Evolutionary conservation across 2,113 vertebrate species (phyloP), one percentile per base, ranked within the genome.

Genomic region (Sclerurus mexicanus): DNA sequence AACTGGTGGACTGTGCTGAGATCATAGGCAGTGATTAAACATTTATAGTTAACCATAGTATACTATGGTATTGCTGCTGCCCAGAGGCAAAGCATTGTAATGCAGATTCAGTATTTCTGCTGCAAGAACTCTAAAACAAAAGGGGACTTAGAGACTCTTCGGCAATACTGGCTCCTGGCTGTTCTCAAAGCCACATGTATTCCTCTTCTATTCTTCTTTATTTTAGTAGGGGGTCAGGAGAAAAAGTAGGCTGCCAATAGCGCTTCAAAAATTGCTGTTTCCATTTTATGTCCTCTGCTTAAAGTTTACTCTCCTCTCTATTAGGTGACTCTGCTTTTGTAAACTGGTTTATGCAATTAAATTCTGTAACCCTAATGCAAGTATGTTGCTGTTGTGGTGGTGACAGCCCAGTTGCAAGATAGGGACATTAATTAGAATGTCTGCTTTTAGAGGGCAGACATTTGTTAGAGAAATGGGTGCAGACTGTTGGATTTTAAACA

Each of bases 271-370:
- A 5, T 52, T 77, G 23, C 74, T 84, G 47, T 89, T 93, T 88
- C 80, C 67, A 69, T 56, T 8, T 4, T 55, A 35, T 90, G 85
- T 84, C 83, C 80, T 87, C 84, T 91, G 69, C 44, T 79, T 88
- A 46, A 93, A 49, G 42, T 84, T 84, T 77, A 31, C 11, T 87
- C 59, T 67, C 17, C 4, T 86, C 27, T 85, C 22, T 58, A 52
- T 90, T 91, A 93, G 46, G 59, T 94, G 96, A 82, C 85, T 93
- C 79, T 88, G 83, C 75, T 97, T 88, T 97, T 82, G 53, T 94
- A 96, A 96, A 95, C 91, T 95, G 83, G 37, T 94, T 97, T 92
- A 93, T 85, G 66, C 64, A 96, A 95, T 98, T 97, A 96, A 97
- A 96, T 94, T 91, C 73, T 95, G 77, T 96, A 92, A 95, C 73